These are phyloP conservation scores for Cecidostiba fungosa DNA, from an alignment of 2,888 invertebrate genomes.

Conservation along the genomic window DNA sequence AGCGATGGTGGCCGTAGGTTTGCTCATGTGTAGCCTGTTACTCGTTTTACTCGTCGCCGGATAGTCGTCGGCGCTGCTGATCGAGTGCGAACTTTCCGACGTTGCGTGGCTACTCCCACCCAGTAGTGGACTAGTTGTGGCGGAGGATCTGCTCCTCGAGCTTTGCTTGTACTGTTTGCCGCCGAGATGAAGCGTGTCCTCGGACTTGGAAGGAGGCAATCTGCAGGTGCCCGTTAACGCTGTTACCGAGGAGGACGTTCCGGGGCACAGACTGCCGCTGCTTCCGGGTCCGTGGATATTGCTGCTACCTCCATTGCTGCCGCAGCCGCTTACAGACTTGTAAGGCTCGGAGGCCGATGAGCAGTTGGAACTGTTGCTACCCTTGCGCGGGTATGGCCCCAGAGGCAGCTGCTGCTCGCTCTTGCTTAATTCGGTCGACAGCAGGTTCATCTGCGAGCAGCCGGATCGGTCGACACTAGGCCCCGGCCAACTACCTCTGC, in stretches of 20 bases:
- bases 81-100: conserved; percentile 85
- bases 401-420: conserved; percentile 88
- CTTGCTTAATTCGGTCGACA: conserved; percentile 89
- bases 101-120: conserved; percentile 77
- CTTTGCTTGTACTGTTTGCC: conserved; percentile 71
- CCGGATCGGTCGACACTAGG: conserved; percentile 84
- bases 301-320: conserved; percentile 66
- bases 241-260: conserved; percentile 63
- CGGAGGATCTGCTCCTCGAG: conserved; percentile 83
- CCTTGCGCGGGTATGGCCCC: conserved; percentile 74
- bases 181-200: conserved; percentile 85
- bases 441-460: conserved; percentile 81
- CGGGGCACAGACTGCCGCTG: conserved; percentile 37
- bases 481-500: conserved; percentile 93
- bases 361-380: conserved; percentile 74
- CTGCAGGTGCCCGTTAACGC: conserved; percentile 74
- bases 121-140: conserved; percentile 87
- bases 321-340: conserved; percentile 69
- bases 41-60: conserved; percentile 69
- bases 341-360: conserved; percentile 72
- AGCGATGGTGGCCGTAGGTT: conserved; percentile 78
- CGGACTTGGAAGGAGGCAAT: conserved; percentile 89
- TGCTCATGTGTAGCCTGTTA: conserved; percentile 69
- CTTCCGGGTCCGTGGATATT: conserved; percentile 63
- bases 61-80: conserved; percentile 77